Conservation (phyloP, 92 coral and sea anemone genomes). For the Pocillopora grandis region DNA sequence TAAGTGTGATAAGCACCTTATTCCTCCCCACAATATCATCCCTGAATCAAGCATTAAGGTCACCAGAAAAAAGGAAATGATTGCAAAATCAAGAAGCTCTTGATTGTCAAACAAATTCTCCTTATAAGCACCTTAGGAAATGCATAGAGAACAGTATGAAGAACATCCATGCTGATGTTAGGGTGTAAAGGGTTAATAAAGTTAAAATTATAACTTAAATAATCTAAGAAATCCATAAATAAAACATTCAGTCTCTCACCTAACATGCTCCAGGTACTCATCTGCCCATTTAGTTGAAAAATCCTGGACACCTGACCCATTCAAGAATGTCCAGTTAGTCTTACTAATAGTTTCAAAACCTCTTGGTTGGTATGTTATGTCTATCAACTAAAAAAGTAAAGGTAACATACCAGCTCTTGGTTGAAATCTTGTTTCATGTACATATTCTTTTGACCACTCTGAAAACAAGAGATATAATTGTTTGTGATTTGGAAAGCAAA, state of each 20-base stretch:
- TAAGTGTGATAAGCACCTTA: neutral
- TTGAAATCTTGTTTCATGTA: constrained; percentile 52
- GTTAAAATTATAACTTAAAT: neutral
- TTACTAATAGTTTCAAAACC: too few species aligned
- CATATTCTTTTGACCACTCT: constrained; percentile 93
- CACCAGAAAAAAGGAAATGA: too few species aligned
- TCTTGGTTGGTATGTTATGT: neutral
- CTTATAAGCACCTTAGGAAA: too few species aligned
- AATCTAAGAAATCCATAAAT: neutral
- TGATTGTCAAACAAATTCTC: too few species aligned
- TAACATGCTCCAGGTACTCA: constrained; percentile 91
- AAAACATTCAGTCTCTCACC: constrained; percentile 45
- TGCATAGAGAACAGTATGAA: too few species aligned
- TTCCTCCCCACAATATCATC: neutral
- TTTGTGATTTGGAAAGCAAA: neutral
- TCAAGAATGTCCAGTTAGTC: neutral
- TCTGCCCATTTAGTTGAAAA: constrained; percentile 85
- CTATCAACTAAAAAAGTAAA: neutral
- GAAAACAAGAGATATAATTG: constrained; percentile 7
- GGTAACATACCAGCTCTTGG: constrained; percentile 63
- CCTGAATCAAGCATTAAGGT: neutral
- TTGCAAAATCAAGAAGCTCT: too few species aligned
- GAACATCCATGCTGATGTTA: neutral
- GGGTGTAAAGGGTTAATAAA: neutral
- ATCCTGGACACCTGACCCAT: constrained; percentile 5